A percentile compares a stretch with the other conserved stretches of the same genome.
Conservation (phyloP, 2,888 invertebrate species). For the Drosophila melanosoma region DNA sequence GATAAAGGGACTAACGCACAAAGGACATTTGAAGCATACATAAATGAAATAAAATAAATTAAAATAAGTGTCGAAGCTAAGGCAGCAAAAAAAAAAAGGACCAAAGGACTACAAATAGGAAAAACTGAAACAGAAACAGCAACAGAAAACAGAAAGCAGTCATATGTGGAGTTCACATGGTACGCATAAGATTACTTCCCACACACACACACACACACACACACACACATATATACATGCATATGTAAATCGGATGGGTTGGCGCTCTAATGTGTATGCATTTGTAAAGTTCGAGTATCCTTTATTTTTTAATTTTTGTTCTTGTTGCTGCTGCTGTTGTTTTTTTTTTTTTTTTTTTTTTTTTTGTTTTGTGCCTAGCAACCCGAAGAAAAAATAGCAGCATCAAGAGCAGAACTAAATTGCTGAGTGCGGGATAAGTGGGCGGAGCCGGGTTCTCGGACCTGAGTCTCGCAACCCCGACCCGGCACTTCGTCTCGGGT, state of each 20-base stretch:
- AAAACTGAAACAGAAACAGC: constrained; percentile 9
- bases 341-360: not conserved
- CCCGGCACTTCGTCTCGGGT: constrained; percentile 25
- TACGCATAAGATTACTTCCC: constrained; percentile 70
- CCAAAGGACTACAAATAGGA: constrained; percentile 45
- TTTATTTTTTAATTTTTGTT: constrained; percentile 51
- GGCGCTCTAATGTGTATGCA: constrained; percentile 79
- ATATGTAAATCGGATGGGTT: constrained; percentile 41
- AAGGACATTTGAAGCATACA: constrained; percentile 70
- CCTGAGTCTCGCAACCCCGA: constrained; percentile 1
- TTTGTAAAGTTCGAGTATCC: constrained; percentile 79
- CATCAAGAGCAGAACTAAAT: constrained; percentile 38
- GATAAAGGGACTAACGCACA: constrained; percentile 28
- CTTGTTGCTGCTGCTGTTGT: constrained; percentile 19
- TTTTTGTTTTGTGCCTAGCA: constrained; percentile 45
- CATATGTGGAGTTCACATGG: constrained; percentile 67
- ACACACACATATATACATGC: constrained; percentile 8
- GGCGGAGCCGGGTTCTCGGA: constrained; percentile 26
- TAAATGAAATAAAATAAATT: constrained; percentile 78
- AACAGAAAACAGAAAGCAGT: constrained; percentile 18
- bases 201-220: constrained; percentile 32
- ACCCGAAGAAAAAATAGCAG: constrained; percentile 62
- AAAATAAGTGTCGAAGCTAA: constrained; percentile 77
- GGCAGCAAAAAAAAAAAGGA: constrained; percentile 68
- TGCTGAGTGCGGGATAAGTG: constrained; percentile 46